Evolutionary conservation across 2,888 invertebrate species (phyloP).

Genomic region (Nomada ruficornis): DNA sequence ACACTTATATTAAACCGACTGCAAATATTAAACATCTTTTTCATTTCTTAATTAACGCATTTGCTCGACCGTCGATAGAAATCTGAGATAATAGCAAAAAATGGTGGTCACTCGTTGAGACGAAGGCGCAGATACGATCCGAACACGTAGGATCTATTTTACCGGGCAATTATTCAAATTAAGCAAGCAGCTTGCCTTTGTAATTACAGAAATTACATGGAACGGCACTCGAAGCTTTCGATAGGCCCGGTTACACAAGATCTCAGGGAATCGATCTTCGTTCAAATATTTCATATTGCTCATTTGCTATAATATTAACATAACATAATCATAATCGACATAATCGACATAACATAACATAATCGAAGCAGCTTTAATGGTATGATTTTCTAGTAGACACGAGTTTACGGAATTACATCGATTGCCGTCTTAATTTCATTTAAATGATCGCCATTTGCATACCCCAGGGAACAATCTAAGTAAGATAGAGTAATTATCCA

Average conservation of each 20-base stretch:
- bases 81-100: conserved; percentile 50
- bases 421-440: not conserved
- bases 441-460: conserved; percentile 8
- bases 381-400: too few species aligned
- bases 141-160: conserved; percentile 38
- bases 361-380: not conserved
- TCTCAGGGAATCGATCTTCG: not conserved
- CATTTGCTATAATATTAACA: not conserved
- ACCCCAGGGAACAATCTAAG: conserved; percentile 17
- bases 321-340: too few species aligned
- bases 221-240: conserved; percentile 1
- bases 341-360: too few species aligned
- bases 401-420: not conserved
- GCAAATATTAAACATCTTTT: conserved; percentile 13
- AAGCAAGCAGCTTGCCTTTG: conserved; percentile 13
- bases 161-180: conserved; percentile 54
- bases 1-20: not conserved
- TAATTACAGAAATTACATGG: conserved; percentile 43
- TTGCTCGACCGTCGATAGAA: conserved; percentile 47
- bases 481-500: conserved; percentile 37
- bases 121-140: conserved; percentile 51
- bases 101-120: conserved; percentile 16
- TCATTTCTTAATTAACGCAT: conserved; percentile 56
- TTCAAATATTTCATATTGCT: not conserved
- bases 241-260: conserved; percentile 3